Percentiles rank a stretch among this genome's conserved stretches.
Evolutionary conservation across 1,140 invertebrate species (phyloP).

Genomic region (Brachionus rotundiformis): DNA sequence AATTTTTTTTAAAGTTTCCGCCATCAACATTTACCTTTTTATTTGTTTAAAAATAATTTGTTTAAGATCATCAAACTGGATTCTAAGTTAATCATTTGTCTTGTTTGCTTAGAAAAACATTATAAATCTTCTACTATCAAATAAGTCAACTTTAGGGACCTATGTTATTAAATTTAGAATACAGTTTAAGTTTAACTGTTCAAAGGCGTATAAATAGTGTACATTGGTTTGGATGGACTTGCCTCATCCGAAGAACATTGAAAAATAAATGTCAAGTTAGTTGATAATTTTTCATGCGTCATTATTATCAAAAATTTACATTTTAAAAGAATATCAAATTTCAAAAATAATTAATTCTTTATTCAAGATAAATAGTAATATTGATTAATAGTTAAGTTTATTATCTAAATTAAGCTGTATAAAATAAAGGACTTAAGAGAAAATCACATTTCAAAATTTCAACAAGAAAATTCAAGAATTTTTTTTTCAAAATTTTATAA

Average conservation of each 20-base stretch:
- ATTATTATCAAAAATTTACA: neutral
- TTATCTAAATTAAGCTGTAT: neutral
- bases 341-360: neutral
- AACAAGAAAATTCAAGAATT: neutral
- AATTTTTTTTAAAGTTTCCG: neutral
- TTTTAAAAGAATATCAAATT: neutral
- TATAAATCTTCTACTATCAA: neutral
- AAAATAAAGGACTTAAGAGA: neutral
- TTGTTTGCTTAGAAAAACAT: neutral
- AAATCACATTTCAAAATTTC: neutral
- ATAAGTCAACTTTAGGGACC: neutral
- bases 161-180: neutral
- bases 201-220: neutral
- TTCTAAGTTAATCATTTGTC: slow-evolving; percentile 9
- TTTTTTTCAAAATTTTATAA: neutral
- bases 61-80: slow-evolving; percentile 2
- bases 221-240: neutral
- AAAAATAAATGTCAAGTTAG: neutral
- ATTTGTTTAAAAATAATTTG: slow-evolving; percentile 7
- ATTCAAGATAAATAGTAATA: neutral
- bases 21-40: neutral
- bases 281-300: neutral
- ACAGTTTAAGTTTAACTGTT: neutral
- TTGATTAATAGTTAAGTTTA: slow-evolving; percentile 21
- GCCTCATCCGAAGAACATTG: neutral